A percentile compares a stretch with the other conserved stretches of the same genome.
Evolutionary conservation across 2,888 invertebrate genomes (phyloP).

Genomic region (Lasioglossum figueresi): DNA sequence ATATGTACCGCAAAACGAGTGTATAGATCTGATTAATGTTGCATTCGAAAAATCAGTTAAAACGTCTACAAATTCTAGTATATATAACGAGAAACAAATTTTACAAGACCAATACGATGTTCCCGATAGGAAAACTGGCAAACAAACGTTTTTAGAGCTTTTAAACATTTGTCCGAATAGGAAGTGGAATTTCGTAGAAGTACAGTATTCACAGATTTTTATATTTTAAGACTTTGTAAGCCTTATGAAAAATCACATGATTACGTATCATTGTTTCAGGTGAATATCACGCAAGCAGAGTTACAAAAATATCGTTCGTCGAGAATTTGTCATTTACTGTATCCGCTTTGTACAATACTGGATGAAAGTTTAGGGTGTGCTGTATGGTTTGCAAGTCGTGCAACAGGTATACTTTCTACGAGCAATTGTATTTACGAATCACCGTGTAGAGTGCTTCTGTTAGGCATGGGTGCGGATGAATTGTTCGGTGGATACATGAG

Average conservation of each 20-base stretch:
- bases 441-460: slow-evolving; percentile 89
- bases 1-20: slow-evolving; percentile 87
- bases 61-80: slow-evolving; percentile 35
- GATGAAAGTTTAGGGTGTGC: slow-evolving; percentile 98
- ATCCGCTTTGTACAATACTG: slow-evolving; percentile 93
- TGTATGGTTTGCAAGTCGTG: slow-evolving; percentile 98
- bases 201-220: slow-evolving; percentile 68
- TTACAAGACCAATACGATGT: slow-evolving; percentile 86
- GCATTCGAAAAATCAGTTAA: slow-evolving; percentile 89
- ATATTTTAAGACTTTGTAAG: slow-evolving; percentile 6
- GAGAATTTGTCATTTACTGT: slow-evolving; percentile 91
- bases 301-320: slow-evolving; percentile 86
- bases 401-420: slow-evolving; percentile 84
- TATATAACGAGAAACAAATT: slow-evolving; percentile 59
- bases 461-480: slow-evolving; percentile 99
- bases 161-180: slow-evolving; percentile 88
- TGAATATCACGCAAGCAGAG: slow-evolving; percentile 90
- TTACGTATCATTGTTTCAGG: slow-evolving; percentile 76
- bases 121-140: slow-evolving; percentile 94
- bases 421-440: slow-evolving; percentile 84
- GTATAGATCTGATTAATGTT: slow-evolving; percentile 97
- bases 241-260: slow-evolving; percentile 2
- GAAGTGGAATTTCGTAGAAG: slow-evolving; percentile 93
- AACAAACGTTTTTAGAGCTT: slow-evolving; percentile 89
- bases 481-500: slow-evolving; percentile 97